Evolutionary conservation across 1,140 invertebrate species (phyloP).

Genomic region (Linepithema humile): DNA sequence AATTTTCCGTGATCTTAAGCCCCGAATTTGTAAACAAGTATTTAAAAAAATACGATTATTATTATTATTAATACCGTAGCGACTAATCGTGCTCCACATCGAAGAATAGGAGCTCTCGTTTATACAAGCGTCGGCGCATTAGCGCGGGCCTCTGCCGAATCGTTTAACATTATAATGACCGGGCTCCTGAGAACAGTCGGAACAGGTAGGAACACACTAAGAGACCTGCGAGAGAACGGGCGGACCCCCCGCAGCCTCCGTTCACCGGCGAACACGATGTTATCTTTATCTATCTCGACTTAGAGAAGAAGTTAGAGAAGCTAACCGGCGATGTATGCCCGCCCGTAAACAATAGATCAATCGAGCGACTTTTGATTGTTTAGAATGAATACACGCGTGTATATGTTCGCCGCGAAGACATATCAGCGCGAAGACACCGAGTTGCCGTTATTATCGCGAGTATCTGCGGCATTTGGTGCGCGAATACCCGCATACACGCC

Average conservation of each 20-base stretch:
- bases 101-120: conserved; percentile 18
- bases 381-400: not conserved
- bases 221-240: conserved; percentile 65
- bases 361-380: conserved; percentile 27
- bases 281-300: conserved; percentile 70
- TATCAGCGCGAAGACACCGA: conserved; percentile 27
- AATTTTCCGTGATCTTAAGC: not conserved
- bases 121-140: conserved; percentile 45
- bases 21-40: not conserved
- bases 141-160: conserved; percentile 57
- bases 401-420: not conserved
- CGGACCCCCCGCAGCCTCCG: conserved; percentile 66
- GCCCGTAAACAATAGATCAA: conserved; percentile 35
- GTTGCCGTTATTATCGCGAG: conserved; percentile 43
- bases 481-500: conserved; percentile 54
- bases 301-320: conserved; percentile 53
- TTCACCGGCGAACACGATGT: conserved; percentile 66
- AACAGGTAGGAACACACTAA: conserved; percentile 71
- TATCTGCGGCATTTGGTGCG: conserved; percentile 34
- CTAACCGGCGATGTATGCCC: not conserved
- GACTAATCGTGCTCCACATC: conserved; percentile 17
- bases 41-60: not conserved
- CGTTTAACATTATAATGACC: conserved; percentile 72
- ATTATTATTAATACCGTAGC: not conserved
- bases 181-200: conserved; percentile 62